Evolutionary conservation across 2,888 invertebrate genomes (phyloP).

Genomic region (Merodon equestris): DNA sequence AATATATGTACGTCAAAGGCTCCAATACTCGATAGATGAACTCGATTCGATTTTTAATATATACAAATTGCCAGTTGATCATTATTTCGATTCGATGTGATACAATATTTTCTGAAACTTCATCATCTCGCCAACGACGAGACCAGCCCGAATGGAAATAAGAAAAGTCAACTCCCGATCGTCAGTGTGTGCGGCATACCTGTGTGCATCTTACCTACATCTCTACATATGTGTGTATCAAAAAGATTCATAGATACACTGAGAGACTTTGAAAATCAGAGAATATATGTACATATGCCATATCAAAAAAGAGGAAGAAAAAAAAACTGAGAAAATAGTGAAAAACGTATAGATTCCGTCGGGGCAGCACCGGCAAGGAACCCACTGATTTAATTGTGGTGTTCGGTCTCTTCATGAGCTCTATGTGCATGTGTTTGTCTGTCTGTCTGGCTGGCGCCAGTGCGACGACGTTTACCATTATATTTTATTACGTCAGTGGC

Average conservation of each 20-base stretch:
- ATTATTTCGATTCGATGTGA: no score
- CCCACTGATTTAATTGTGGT: constrained; percentile 62
- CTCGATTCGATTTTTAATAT: no score
- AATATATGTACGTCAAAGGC: no score
- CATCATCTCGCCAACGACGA: no score
- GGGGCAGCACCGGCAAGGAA: constrained; percentile 71
- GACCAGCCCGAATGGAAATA: no score
- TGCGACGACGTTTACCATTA: constrained; percentile 77
- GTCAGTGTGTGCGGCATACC: no score
- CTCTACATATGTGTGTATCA: constrained; percentile 19
- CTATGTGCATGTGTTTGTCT: constrained; percentile 71
- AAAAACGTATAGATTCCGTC: constrained; percentile 47
- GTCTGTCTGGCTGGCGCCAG: constrained; percentile 78
- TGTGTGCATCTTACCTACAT: no score
- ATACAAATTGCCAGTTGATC: no score
- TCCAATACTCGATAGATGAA: no score
- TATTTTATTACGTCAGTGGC: constrained; percentile 79
- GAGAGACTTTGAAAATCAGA: no score
- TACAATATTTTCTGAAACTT: no score
- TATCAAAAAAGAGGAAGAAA: constrained; percentile 31
- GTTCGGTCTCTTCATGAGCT: constrained; percentile 15
- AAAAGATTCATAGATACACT: constrained; percentile 6
- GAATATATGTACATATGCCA: constrained; percentile 31
- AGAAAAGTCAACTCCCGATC: no score
- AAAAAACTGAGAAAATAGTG: not conserved